Evolutionary conservation across 2,888 invertebrate species (phyloP), one percentile per base, ranked within the genome.

Genomic region (Amphipyra tragopoginis): DNA sequence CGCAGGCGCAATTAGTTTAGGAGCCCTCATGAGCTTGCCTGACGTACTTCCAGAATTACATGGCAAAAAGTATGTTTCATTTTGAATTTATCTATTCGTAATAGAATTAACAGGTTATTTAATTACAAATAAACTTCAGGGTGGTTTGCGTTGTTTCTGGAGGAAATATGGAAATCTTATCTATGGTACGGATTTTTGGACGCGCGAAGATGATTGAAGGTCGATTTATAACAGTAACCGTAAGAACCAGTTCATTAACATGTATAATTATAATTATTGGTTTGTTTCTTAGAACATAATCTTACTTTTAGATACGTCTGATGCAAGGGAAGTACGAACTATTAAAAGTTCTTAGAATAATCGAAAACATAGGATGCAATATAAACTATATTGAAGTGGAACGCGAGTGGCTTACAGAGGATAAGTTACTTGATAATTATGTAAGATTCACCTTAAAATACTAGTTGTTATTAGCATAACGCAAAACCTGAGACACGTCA

Each of bases 1-100:
- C 0, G 98, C 97, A 8, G 98, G 98, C 0, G 98, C 98, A 0
- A 95, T 96, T 5, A 97, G 97, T 1, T 85, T 98, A n/a, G 97
- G 97, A 0, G 97, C 98, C 3, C 95, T 98, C 61, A 87, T 98
- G 45, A 95, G 96, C 6, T 96, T 82, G 5, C 89, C 90, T 4
- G 69, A 81, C 48, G 53, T 86, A 51, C 60, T 89, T 2, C 86
- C 89, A 10, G 89, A 88, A 60, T 70, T 91, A 29, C 65, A 55
- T 36, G 82, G 79, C 5, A 90, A 90, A 75, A 89, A 73, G 90
- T 90, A 78, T 66, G 70, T 47, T 43, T 13, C 15, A 6, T 15
- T n/a, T 9, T 21, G 15, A 42, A 42, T 9, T 42, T 14, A 10
- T 15, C 8, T 10, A 14, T 10, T 36, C 15, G 10, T 44, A 7